phyloP scores from a whole-genome alignment of 2,797 vertebrate genomes.

The Vireo griseus region DNA sequence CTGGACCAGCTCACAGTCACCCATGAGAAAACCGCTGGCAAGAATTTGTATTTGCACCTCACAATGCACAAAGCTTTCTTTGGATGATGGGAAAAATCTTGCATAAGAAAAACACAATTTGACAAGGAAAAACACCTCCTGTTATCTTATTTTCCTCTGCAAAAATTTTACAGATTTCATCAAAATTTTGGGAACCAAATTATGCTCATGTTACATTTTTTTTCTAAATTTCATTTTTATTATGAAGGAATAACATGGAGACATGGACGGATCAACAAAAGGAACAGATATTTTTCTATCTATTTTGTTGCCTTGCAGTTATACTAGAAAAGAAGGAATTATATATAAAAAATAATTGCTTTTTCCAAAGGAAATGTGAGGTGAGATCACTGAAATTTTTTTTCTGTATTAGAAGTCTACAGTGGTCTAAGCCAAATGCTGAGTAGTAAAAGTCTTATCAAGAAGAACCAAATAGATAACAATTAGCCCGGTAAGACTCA shows the following conservation, averaged over 20 bases:
- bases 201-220: neutral
- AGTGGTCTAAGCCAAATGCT: neutral
- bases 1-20: neutral
- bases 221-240: neutral
- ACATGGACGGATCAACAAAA: neutral
- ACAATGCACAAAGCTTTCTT: neutral
- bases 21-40: neutral
- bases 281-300: neutral
- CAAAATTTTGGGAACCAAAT: neutral
- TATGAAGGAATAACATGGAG: neutral
- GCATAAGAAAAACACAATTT: neutral
- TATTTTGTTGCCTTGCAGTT: neutral
- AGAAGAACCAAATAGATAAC: neutral
- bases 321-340: neutral
- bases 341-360: neutral
- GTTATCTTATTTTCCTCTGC: neutral
- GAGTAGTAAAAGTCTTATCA: neutral
- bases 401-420: neutral
- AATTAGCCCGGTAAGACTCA: neutral
- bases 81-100: neutral
- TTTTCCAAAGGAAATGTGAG: neutral
- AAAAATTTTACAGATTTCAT: neutral
- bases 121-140: neutral
- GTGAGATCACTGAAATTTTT: neutral
- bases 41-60: neutral